Conservation (phyloP, 2,797 vertebrate genomes). For the Lepilemur ruficaudatus region DNA sequence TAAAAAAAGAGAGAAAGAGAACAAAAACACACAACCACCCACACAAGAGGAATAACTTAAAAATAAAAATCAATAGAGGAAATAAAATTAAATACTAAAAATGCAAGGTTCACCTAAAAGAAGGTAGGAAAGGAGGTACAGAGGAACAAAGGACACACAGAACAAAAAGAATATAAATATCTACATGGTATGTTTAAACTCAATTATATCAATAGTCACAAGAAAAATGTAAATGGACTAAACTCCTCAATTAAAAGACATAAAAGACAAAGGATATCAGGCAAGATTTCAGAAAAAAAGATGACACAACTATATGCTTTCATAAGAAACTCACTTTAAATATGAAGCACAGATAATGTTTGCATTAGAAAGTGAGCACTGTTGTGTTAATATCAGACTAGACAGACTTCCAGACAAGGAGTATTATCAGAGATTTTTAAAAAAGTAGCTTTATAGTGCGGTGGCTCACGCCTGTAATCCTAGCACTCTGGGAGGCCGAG, state of each 20-base stretch:
- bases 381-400: neutral
- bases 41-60: neutral
- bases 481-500: no score
- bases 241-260: neutral
- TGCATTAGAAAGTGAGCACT: neutral
- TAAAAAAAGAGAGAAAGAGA: neutral
- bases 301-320: neutral
- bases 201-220: neutral
- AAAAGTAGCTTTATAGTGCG: no score
- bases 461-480: no score
- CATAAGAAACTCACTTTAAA: neutral
- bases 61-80: neutral
- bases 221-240: neutral
- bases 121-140: neutral
- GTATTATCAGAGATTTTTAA: neutral
- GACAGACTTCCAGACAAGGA: neutral
- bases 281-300: neutral
- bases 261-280: neutral
- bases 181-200: neutral
- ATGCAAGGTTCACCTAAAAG: neutral
- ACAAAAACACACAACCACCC: neutral
- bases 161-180: neutral
- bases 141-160: neutral
- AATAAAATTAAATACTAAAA: conserved; percentile 13
- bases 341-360: neutral